phyloP scores from a whole-genome alignment of 2,888 invertebrate species.

The Papilio gigon region DNA sequence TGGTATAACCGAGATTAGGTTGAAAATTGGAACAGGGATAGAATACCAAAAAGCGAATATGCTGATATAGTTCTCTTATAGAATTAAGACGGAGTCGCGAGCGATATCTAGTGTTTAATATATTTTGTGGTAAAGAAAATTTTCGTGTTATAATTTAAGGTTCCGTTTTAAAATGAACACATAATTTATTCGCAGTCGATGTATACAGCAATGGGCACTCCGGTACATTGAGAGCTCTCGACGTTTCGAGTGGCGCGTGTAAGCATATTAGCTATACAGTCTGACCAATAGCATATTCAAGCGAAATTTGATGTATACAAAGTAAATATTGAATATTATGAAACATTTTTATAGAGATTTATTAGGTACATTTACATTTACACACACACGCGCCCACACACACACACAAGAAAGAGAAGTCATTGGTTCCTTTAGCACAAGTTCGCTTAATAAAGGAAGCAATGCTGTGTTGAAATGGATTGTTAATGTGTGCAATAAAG shows the following conservation, averaged over 20 bases:
- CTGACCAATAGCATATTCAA: slow-evolving; percentile 12
- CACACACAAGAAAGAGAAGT: too few species aligned
- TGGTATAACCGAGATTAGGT: too few species aligned
- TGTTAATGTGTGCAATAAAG: too few species aligned
- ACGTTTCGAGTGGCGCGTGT: slow-evolving; percentile 25
- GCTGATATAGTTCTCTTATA: too few species aligned
- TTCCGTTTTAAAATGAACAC: slow-evolving; percentile 8
- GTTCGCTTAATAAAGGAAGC: too few species aligned
- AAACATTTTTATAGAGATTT: background rate
- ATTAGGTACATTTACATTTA: too few species aligned
- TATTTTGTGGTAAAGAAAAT: background rate
- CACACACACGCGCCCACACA: too few species aligned
- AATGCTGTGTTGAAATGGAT: too few species aligned
- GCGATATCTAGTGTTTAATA: background rate
- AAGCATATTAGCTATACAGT: slow-evolving; percentile 31
- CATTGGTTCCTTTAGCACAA: too few species aligned
- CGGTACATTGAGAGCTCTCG: slow-evolving; percentile 28
- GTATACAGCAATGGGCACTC: slow-evolving; percentile 31
- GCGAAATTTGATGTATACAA: slow-evolving; percentile 11
- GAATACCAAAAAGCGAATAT: too few species aligned
- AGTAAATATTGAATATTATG: slow-evolving; percentile 1
- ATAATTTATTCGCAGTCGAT: slow-evolving; percentile 25
- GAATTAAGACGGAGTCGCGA: too few species aligned
- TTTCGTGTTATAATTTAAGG: background rate
- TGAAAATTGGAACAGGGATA: too few species aligned